Base-by-base conservation (phyloP, 2,888 invertebrate genomes). In the Rutpela maculata region DNA sequence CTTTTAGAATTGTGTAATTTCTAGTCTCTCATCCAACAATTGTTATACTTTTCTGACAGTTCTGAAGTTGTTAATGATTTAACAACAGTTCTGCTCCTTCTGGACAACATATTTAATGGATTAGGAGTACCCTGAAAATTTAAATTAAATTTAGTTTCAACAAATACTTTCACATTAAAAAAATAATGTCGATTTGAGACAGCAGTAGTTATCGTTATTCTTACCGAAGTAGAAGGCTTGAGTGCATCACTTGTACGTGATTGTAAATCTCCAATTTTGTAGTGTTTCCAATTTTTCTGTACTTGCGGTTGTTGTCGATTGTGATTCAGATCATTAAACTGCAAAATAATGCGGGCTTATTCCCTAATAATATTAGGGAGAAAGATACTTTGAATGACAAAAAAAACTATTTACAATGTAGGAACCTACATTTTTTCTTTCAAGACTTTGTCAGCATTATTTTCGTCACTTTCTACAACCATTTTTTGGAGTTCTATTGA, bases 31-130 rank as follows among this genome's bases (percentile, higher is more conserved):
- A 38, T 73, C 66, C 11, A 73, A 15, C 18, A 73, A 15, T 26
- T 55, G 18, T 73, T 59, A 66, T 73, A 73, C 55, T 73, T 73
- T 65, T 73, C 12, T 26, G 66, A 31, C 17, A 73, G 38, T n/a
- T 66, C 73, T 10, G 73, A 73, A 17, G 57, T 59, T 56, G 66
- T 73, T 66, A 66, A 65, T n/a, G 66, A 35, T 59, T 65, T 73
- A 35, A 73, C 65, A 31, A 35, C 12, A 17, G 63, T 65, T 22
- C 22, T 66, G 26, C 73, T 50, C 38, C 66, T 73, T 35, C 65
- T 62, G 5, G 26, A 31, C 15, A 62, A 31, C 31, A 15, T 62
- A 62, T 15, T 17, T n/a, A 31, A 31, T 31, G 6, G 31, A 31
- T 62, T 22, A 62, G 62, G 62, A 31, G 62, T 31, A 62, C n/a